Percentiles rank a stretch among this genome's conserved stretches.
These are phyloP conservation scores for Leptocoma aspasia DNA, from an alignment of 2,113 vertebrate species.

Conservation along the genomic window DNA sequence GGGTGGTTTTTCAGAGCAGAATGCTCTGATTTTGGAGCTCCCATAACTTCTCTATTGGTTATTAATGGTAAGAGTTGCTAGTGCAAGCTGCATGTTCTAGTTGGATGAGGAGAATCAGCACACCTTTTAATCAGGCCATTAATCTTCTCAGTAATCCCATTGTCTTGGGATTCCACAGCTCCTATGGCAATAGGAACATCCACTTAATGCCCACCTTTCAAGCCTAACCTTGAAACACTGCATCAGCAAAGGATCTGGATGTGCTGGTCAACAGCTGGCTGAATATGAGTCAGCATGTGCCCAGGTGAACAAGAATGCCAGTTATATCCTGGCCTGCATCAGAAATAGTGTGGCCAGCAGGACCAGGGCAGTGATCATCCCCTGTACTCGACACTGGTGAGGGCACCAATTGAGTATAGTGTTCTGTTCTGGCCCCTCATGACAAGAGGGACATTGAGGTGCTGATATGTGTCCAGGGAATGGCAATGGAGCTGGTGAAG, in stretches of 20 bases:
- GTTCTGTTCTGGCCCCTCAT: neutral
- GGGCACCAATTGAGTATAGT: neutral
- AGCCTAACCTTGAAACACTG: neutral
- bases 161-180: neutral
- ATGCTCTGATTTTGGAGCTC: neutral
- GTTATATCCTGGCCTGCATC: neutral
- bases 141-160: neutral
- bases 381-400: no score
- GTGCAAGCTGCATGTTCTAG: neutral
- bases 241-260: neutral
- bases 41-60: accelerated
- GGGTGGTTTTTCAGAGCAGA: neutral
- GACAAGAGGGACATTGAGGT: neutral
- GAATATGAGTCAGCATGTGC: neutral
- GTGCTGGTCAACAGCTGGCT: accelerated
- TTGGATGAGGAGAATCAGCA: neutral
- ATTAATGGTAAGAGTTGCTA: neutral
- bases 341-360: neutral
- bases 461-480: neutral
- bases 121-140: accelerated
- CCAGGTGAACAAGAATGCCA: neutral
- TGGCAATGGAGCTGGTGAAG: accelerated
- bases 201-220: neutral
- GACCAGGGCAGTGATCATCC: neutral
- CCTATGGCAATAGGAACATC: neutral